These are phyloP conservation scores for Scomber colias DNA, from an alignment of 2,113 vertebrate genomes.

Conservation along the genomic window DNA sequence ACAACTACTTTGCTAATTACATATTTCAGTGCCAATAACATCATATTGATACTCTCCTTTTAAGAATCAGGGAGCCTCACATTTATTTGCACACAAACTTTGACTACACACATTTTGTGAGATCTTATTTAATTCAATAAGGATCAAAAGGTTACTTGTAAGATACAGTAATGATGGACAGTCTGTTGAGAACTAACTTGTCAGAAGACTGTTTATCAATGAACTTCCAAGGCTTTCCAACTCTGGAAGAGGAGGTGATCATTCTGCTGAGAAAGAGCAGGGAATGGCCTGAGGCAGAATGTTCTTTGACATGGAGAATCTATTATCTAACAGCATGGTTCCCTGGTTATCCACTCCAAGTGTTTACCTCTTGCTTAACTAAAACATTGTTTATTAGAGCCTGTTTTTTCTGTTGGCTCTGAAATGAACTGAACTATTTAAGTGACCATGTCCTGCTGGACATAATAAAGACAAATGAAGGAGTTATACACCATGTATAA, in stretches of 20 bases:
- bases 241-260: constrained; percentile 42
- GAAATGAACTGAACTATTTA: neutral
- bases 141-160: constrained; percentile 36
- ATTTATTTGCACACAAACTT: constrained; percentile 8
- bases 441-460: constrained; percentile 10
- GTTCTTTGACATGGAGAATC: constrained; percentile 62
- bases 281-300: constrained; percentile 56
- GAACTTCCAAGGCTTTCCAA: constrained; percentile 47
- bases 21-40: no score
- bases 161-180: constrained; percentile 14
- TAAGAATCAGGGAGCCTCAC: no score
- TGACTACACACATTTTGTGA: neutral
- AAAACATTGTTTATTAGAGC: constrained; percentile 19
- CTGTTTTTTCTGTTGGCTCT: neutral
- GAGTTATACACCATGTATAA: constrained; percentile 15
- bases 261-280: constrained; percentile 41
- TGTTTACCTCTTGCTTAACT: constrained; percentile 24
- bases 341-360: constrained; percentile 1
- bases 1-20: no score
- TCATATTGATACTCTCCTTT: no score
- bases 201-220: constrained; percentile 24
- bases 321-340: constrained; percentile 41
- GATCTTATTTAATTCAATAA: neutral
- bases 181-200: constrained; percentile 11
- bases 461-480: constrained; percentile 22